Evolutionary conservation across 92 coral and sea anemone genomes (phyloP).

Genomic region (Bergia puertoricense): DNA sequence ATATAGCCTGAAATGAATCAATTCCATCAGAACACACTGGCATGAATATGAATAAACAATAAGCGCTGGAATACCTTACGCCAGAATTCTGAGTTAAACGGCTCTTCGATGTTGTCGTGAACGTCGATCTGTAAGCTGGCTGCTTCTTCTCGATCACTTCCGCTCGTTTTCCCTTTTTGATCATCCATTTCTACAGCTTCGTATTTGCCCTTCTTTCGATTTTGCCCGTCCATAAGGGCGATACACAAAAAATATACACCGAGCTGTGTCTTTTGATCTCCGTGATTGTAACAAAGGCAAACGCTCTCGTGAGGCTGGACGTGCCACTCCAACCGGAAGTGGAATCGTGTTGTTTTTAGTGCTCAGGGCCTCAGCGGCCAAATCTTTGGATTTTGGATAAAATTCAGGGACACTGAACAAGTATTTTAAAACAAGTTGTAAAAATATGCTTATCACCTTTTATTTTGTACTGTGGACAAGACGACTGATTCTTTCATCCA

Average conservation of each 20-base stretch:
- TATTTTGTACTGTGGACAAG: neutral
- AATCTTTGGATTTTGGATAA: neutral
- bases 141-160: constrained; percentile 46
- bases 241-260: neutral
- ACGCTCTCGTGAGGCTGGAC: neutral
- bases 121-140: constrained; percentile 39
- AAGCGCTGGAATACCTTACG: constrained; percentile 57
- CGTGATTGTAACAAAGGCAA: neutral
- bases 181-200: constrained; percentile 74
- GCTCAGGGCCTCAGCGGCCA: neutral
- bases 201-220: constrained; percentile 12
- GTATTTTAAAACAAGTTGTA: too few species aligned
- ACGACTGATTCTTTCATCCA: too few species aligned
- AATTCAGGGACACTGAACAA: too few species aligned
- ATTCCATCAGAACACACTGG: too few species aligned
- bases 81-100: constrained; percentile 91
- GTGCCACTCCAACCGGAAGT: constrained; percentile 40
- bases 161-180: constrained; percentile 39
- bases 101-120: constrained; percentile 66
- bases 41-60: too few species aligned
- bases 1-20: too few species aligned
- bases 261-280: neutral
- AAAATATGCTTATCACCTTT: neutral
- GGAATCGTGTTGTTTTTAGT: neutral
- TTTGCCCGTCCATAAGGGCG: constrained; percentile 23